Evolutionary conservation across 1,140 invertebrate genomes (phyloP), one percentile per base, ranked within the genome.

Genomic region (Bactericera cockerelli): DNA sequence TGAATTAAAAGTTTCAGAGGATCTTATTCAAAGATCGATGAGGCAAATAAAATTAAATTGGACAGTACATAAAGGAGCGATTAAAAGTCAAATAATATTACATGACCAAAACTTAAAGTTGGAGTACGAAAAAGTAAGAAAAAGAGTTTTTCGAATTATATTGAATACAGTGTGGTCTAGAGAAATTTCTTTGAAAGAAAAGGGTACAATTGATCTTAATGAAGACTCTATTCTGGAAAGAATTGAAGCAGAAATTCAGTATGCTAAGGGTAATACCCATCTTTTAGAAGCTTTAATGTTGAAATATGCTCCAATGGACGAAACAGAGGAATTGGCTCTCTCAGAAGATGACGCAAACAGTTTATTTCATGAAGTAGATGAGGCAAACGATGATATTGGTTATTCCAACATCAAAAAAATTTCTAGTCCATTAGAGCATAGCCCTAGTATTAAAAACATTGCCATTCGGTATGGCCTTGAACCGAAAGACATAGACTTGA

Each of bases 241-340:
- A 49, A 49, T 49, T 22, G 42, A 49, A 49, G n/a, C 42, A 10
- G 42, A 49, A 49, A 49, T 49, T 49, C 4, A 49, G 28, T 31
- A 6, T 31, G 28, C 28, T 31, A 31, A 13, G 13, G 28, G 28
- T 31, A 31, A 31, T 31, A 13, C 4, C 13, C 28, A 13, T 13
- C 28, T 31, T 31, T 31, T 31, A 13, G 28, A 31, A 31, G 28
- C 4, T 4, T 31, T 31, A 31, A 31, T 31, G 28, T 4, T 6
- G 13, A 49, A 49, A 49, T 49, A 49, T n/a, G 22, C n/a, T 22
- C n/a, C 6, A 6, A n/a, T 4, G 4, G 19, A 6, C 3, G 42
- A 49, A n/a, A 49, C 6, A 10, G 4, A 6, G 6, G 42, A 19
- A 19, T 16, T 49, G n/a, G 22, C 42, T 6, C n/a, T n/a, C n/a